A percentile compares a stretch with the other conserved stretches of the same genome.
phyloP scores from a whole-genome alignment of 2,797 vertebrate species.

The Adelosebastes latens region DNA sequence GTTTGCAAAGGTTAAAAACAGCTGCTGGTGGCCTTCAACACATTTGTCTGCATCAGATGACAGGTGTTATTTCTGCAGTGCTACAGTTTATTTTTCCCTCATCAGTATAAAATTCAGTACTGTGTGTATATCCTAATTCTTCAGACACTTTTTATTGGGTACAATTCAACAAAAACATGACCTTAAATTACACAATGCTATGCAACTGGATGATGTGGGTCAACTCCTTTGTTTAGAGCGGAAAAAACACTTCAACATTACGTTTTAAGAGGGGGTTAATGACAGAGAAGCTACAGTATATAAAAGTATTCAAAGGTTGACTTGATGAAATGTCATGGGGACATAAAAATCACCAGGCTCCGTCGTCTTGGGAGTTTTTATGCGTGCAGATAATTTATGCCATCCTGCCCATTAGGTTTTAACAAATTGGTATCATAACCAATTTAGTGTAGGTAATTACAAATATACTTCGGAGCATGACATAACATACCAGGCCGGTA shows the following conservation, averaged over 20 bases:
- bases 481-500: neutral
- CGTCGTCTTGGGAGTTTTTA: neutral
- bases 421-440: neutral
- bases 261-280: neutral
- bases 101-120: neutral
- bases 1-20: constrained; percentile 30
- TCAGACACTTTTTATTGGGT: neutral
- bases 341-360: neutral
- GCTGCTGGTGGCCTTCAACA: constrained; percentile 12
- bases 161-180: neutral
- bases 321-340: neutral
- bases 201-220: neutral
- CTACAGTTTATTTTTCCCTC: neutral
- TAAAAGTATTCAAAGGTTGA: neutral
- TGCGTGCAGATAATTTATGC: neutral
- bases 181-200: neutral
- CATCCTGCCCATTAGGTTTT: neutral
- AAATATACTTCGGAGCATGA: too few relatives aligned
- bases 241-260: neutral
- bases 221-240: neutral
- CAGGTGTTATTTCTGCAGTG: neutral
- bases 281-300: neutral
- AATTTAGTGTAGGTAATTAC: neutral
- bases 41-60: constrained; percentile 24
- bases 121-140: neutral